Evolutionary conservation across 2,113 vertebrate genomes (phyloP), one percentile per base, ranked within the genome.

Genomic region (Cephalopterus ornatus): DNA sequence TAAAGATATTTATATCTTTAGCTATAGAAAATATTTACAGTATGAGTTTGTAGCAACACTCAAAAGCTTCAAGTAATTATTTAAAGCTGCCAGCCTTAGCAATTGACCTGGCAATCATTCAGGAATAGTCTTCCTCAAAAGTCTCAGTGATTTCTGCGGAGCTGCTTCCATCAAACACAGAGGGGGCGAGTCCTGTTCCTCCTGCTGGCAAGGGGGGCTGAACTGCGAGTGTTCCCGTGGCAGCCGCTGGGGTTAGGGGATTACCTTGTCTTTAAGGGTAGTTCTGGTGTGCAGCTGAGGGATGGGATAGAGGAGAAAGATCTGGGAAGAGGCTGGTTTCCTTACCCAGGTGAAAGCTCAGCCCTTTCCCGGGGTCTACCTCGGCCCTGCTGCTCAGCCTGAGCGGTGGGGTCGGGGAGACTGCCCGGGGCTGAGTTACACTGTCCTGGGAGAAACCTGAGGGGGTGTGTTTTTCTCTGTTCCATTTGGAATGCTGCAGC

Each of bases 191-290:
- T 6, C 39, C 66, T 21, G 2, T 14, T 82, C 49, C 52, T 72
- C 3, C 0, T 19, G 53, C 32, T 44, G 52, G 3, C n/a, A 39
- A n/a, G 4, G n/a, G 59, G 5, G 1, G 66, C 3, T 19, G 8
- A 37, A 27, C 0, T 28, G 71, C 16, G 32, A 12, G 30, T 5
- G 13, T 41, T 58, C 49, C 53, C 3, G 1, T 27, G 52, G 42
- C 85, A 56, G 1, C 47, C 22, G 42, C 47, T 12, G 37, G 10
- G 23, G 19, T 44, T 76, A 3, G 5, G 22, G 49, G 5, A 12
- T 41, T 56, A 8, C 32, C 22, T 30, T 44, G 24, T 17, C 27
- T 23, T 50, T 26, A 37, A 2, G 24, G 30, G 79, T 6, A 4
- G 28, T 49, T 74, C 19, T 32, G 28, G 61, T 28, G 11, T 2